Evolutionary conservation across 2,888 invertebrate genomes (phyloP), one percentile per base, ranked within the genome.

Genomic region (Creontiades dilutus): DNA sequence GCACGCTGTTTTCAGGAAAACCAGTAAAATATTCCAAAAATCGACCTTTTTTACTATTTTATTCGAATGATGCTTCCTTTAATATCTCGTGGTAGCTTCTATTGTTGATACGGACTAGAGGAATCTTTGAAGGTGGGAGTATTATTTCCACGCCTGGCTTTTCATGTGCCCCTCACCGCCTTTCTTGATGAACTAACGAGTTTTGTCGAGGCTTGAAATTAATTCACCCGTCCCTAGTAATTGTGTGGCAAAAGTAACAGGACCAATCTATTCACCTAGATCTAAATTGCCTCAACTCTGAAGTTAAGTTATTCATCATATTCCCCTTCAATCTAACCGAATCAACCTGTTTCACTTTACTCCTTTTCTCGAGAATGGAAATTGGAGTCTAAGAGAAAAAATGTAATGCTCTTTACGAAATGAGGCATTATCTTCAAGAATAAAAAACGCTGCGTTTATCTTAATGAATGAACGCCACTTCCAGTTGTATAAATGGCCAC

Each of bases 131-230:
- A 23, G 68, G 11, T 23, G 13, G n/a, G 68, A 27, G 23, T 23
- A 68, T 68, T 23, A 68, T 68, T 23, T 68, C 68, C 68, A 68
- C 68, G 68, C 23, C 27, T 68, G 68, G 68, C 23, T 68, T 23
- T 68, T 9, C 68, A 68, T 23, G 68, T 12, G 23, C 68, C 12
- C 27, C 23, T 68, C 23, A 68, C 23, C 68, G 68, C 68, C 11
- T 19, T 57, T 23, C 68, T 68, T 68, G 68, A 68, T 68, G 68
- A 68, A 68, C 68, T 68, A 68, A 68, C 68, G 68, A 68, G 68
- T 68, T 68, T 68, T 68, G 68, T 23, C 19, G 68, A 68, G 68
- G 68, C 23, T 68, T 68, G 68, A 68, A 68, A 68, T 68, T 68
- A 68, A 68, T 68, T 68, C 27, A 13, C 68, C 27, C 68, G 68